Base-by-base conservation (phyloP, 2,888 invertebrate species). In the Agelastica alni region DNA sequence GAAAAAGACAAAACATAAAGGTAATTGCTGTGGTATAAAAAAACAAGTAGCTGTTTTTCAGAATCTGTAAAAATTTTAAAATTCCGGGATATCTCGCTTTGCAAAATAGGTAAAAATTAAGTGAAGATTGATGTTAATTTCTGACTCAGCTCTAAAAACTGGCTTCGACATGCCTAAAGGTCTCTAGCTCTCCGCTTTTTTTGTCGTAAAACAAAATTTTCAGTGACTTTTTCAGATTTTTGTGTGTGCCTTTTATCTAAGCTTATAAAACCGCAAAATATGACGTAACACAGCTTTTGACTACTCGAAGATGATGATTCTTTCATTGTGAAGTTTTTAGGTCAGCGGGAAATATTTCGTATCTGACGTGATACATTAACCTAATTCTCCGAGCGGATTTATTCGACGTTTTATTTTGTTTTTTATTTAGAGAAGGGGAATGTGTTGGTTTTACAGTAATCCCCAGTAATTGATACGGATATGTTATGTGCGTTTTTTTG, bases 41-140 rank as follows among this genome's bases (percentile, higher is more conserved):
- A n/a, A n/a, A n/a, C n/a, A n/a, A n/a, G n/a, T n/a, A n/a, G n/a
- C n/a, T n/a, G n/a, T 30, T n/a, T 12, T 4, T 14, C 34, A 7
- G 14, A 34, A 34, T 34, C 34, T 34, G 34, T 3, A 16, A 9
- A 16, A 34, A 16, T 16, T 16, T 16, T n/a, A 34, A 34, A 34
- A 34, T 16, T 16, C 34, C 9, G 3, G 18, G 44, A 32, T 45
- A 32, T 14, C 16, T 32, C 31, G 32, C 12, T n/a, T 45, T 18
- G 44, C 18, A 20, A 12, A 32, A 45, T 32, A 32, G 12, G 22
- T 34, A 45, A 45, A 20, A 45, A 45, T 31, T 32, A 18, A 32
- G 20, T 32, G 22, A 20, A 32, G 44, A 30, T 43, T 43, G 43
- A 45, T 32, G 34, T 45, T 32, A 45, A 45, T 45, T 34, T 45